phyloP scores from a whole-genome alignment of 2,113 vertebrate genomes.

The Elachura formosa region DNA sequence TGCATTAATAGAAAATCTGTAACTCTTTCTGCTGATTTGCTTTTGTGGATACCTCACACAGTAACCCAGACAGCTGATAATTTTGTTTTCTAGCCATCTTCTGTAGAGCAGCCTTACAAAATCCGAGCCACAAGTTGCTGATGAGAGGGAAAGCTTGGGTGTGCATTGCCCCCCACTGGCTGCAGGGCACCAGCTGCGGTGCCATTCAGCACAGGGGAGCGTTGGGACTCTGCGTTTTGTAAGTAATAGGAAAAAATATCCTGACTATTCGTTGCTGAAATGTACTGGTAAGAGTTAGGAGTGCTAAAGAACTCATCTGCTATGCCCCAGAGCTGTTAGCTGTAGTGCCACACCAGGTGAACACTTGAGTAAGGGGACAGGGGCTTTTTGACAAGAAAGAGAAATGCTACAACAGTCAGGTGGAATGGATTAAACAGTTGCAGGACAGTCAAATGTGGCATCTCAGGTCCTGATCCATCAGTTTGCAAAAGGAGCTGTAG shows the following conservation, averaged over 20 bases:
- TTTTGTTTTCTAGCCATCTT: background rate
- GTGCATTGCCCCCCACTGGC: background rate
- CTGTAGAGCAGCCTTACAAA: background rate
- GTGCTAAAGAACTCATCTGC: background rate
- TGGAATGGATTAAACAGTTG: background rate
- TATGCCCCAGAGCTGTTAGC: background rate
- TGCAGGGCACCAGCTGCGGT: background rate
- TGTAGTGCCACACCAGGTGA: background rate
- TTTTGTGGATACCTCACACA: background rate
- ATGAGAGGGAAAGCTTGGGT: background rate
- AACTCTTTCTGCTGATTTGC: background rate
- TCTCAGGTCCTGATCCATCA: background rate
- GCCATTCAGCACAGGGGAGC: rapidly evolving
- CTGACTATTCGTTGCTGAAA: background rate
- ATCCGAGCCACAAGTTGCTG: background rate
- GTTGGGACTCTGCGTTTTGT: background rate
- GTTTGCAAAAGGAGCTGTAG: background rate
- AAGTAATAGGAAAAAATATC: background rate
- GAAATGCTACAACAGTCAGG: background rate
- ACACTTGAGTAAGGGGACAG: background rate
- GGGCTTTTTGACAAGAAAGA: background rate
- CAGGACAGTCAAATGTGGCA: background rate
- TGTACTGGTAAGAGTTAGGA: background rate
- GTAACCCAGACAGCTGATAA: background rate
- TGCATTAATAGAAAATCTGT: background rate